A percentile compares a stretch with the other conserved stretches of the same genome.
These are phyloP conservation scores for Clavelina lepadiformis DNA, from an alignment of 23 tunicate species.

Conservation along the genomic window DNA sequence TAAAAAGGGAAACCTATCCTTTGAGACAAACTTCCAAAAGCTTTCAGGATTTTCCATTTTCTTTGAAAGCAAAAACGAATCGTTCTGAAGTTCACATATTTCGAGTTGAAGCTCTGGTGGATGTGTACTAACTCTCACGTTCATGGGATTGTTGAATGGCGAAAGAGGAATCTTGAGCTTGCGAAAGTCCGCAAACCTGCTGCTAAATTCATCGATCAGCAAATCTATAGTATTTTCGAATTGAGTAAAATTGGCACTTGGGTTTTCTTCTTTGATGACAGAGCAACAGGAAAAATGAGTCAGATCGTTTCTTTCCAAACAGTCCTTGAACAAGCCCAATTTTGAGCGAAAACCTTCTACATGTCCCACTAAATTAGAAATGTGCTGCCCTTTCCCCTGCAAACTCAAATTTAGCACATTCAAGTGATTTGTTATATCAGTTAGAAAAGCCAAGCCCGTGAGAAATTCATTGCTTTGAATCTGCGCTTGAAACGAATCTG, in stretches of 20 bases:
- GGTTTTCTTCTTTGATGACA: slow-evolving; percentile 12
- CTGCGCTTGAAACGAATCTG: slow-evolving; percentile 13
- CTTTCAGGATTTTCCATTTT: slow-evolving; percentile 18
- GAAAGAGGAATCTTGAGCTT: slow-evolving; percentile 14
- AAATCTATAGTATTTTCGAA: slow-evolving; percentile 1
- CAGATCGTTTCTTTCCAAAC: slow-evolving; percentile 18
- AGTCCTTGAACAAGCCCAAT: slow-evolving; percentile 12
- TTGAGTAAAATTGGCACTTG: slow-evolving; percentile 19
- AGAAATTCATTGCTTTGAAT: slow-evolving; percentile 15
- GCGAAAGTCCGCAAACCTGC: slow-evolving; percentile 9
- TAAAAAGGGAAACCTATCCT: slow-evolving; percentile 21
- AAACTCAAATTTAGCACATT: slow-evolving; percentile 27
- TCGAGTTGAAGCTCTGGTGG: slow-evolving; percentile 16
- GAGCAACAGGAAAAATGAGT: slow-evolving; percentile 13
- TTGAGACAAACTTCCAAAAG: slow-evolving; percentile 30
- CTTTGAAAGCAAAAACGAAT: slow-evolving; percentile 13
- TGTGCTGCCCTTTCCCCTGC: slow-evolving; percentile 21
- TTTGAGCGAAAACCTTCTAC: slow-evolving; percentile 28
- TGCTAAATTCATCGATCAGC: slow-evolving; percentile 7
- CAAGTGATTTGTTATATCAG: slow-evolving; percentile 38
- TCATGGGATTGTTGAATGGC: slow-evolving; percentile 22
- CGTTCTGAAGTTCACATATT: slow-evolving; percentile 25
- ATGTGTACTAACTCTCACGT: slow-evolving; percentile 4
- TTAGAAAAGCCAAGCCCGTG: slow-evolving; percentile 12
- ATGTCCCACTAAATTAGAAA: slow-evolving; percentile 21